Evolutionary conservation across 2,113 vertebrate genomes (phyloP).

Genomic region (Hiodon tergisus): DNA sequence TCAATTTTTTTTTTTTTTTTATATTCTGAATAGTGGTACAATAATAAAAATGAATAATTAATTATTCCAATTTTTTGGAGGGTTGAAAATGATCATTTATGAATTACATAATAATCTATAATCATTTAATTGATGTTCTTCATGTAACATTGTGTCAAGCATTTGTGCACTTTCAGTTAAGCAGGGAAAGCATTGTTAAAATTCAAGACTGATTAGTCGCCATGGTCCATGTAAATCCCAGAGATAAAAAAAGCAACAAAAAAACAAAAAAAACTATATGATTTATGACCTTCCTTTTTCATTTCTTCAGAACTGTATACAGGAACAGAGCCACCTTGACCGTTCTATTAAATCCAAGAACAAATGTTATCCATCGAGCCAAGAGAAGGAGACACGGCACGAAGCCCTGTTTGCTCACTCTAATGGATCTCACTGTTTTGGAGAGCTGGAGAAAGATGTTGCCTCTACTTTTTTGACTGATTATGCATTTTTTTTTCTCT

Average conservation of each 20-base stretch:
- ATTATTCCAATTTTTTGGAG: no score
- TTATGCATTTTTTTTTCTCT: constrained; percentile 75
- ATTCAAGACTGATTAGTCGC: constrained; percentile 21
- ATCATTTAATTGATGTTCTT: background rate
- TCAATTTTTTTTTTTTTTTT: no score
- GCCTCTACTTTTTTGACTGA: constrained; percentile 90
- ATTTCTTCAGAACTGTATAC: constrained; percentile 59
- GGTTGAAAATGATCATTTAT: background rate
- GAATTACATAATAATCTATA: background rate
- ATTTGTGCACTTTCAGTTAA: background rate
- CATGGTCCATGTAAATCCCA: constrained; percentile 32
- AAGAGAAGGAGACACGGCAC: constrained; percentile 57
- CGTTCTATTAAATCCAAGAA: constrained; percentile 66
- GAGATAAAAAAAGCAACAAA: constrained; percentile 22
- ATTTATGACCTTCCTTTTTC: constrained; percentile 53
- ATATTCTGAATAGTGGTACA: no score
- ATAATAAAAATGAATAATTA: no score
- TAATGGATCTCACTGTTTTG: constrained; percentile 72
- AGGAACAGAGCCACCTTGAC: constrained; percentile 71
- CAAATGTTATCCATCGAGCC: constrained; percentile 75
- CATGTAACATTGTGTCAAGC: background rate
- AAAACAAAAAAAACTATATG: constrained; percentile 38
- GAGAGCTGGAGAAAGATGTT: constrained; percentile 68
- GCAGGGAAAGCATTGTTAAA: constrained; percentile 5
- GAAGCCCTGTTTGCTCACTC: constrained; percentile 67